These are phyloP conservation scores for Thomomys bottae DNA, from an alignment of 2,113 vertebrate genomes.

Conservation along the genomic window DNA sequence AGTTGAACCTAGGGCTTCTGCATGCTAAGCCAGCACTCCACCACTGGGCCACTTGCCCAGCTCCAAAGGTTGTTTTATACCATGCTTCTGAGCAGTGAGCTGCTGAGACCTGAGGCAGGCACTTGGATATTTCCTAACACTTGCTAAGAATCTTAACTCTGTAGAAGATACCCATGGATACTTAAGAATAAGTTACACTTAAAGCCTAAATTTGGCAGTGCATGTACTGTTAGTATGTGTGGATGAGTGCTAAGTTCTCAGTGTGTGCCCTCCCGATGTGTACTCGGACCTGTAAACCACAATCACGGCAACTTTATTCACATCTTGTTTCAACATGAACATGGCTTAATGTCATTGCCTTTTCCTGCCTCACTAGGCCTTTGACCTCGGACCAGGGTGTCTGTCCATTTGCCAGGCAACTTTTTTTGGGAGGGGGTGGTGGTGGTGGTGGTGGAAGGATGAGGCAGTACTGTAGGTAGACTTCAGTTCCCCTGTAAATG, in stretches of 20 bases:
- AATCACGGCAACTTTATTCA: neutral
- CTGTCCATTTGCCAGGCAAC: neutral
- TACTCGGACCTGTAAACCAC: neutral
- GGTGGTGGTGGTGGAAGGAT: neutral
- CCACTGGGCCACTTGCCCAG: too few species aligned
- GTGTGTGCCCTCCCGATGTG: neutral
- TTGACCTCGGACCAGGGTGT: neutral
- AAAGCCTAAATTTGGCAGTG: neutral
- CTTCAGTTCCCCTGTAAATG: too few species aligned
- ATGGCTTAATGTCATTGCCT: neutral
- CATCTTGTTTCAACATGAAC: too few species aligned
- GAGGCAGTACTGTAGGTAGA: too few species aligned
- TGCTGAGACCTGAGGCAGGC: neutral
- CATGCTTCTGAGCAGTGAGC: neutral
- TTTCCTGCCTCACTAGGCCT: neutral
- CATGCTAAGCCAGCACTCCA: too few species aligned
- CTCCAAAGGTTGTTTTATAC: too few species aligned
- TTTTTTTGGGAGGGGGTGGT: neutral
- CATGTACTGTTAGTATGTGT: neutral
- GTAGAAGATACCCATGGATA: neutral
- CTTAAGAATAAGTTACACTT: neutral
- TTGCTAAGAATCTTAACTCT: neutral
- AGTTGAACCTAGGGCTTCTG: too few species aligned
- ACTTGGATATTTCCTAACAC: neutral
- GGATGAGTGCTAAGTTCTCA: neutral